Conservation (phyloP, 2,113 vertebrate genomes). For the Mungos mungo region DNA sequence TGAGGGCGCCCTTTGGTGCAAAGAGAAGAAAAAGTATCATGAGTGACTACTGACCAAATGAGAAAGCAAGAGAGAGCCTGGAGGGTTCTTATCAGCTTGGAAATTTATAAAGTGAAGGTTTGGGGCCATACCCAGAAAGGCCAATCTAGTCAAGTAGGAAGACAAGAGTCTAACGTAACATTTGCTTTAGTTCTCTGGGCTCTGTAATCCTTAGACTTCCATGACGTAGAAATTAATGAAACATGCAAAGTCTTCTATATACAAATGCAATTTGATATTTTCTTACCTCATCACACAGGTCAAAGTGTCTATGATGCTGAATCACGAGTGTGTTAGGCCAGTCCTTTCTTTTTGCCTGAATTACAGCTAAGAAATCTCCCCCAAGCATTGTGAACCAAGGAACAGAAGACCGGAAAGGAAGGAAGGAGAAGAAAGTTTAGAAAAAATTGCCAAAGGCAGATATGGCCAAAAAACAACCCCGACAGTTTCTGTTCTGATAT, state of each 20-base stretch:
- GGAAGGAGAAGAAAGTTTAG: neutral
- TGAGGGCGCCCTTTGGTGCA: neutral
- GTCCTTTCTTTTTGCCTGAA: neutral
- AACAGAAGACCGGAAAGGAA: neutral
- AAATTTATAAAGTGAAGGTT: neutral
- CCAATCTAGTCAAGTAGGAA: neutral
- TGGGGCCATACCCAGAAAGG: neutral
- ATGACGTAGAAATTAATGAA: neutral
- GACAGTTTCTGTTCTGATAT: neutral
- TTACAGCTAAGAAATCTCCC: neutral
- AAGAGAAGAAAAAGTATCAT: neutral
- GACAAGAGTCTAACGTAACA: neutral
- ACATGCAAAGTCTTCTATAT: fast-evolving
- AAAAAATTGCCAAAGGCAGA: neutral
- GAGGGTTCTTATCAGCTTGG: neutral
- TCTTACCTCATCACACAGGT: neutral
- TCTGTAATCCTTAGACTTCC: neutral
- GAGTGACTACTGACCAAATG: neutral
- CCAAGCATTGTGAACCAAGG: neutral
- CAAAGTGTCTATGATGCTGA: neutral
- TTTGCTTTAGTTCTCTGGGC: neutral
- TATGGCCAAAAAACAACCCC: neutral
- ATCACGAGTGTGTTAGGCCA: neutral
- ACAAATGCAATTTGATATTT: neutral
- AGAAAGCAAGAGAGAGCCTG: neutral